Base-by-base conservation (phyloP, 2,113 vertebrate genomes). In the Lucifuga dentata region DNA sequence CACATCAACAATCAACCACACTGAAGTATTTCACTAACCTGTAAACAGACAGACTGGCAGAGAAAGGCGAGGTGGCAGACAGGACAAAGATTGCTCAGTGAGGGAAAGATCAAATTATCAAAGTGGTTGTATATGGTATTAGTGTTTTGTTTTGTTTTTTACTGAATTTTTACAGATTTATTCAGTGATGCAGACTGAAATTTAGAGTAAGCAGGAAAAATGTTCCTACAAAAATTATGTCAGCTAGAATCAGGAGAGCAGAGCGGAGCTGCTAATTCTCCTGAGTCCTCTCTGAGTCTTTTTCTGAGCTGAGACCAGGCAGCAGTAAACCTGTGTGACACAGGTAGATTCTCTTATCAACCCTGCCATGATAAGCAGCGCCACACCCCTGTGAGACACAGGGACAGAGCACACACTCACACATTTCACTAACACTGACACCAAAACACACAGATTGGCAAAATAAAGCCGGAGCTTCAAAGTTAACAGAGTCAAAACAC, bases 291-390 rank as follows among this genome's bases (percentile, higher is more conserved):
- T 79, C 71, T 0, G 44, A 53, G 45, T 63, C 12, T 41, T 46
- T 57, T 72, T 73, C 33, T 49, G 41, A 58, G 59, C 70, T 78
- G 82, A 80, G 73, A 66, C 50, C 81, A 83, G 82, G 87, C 81
- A 66, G 84, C 82, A 86, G 39, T 90, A 90, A 92, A 88, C 72
- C 58, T 75, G 79, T 86, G 90, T 88, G 87, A 89, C 85, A 67
- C 20, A 44, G 70, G 60, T 72, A 71, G 70, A 69, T 73, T 83
- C 86, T 55, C 70, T 85, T 88, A 91, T 91, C 80, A 72, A 91
- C 86, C 82, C 21, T 44, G 58, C 73, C 73, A 87, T 89, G 86
- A 91, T 91, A 88, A 60, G 52, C 73, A 62, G 65, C 11, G n/a
- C 56, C 81, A 73, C 76, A 41, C 74, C 63, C 68, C 49, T 45